phyloP scores from a whole-genome alignment of 2,888 invertebrate genomes.

The Cinara cedri region DNA sequence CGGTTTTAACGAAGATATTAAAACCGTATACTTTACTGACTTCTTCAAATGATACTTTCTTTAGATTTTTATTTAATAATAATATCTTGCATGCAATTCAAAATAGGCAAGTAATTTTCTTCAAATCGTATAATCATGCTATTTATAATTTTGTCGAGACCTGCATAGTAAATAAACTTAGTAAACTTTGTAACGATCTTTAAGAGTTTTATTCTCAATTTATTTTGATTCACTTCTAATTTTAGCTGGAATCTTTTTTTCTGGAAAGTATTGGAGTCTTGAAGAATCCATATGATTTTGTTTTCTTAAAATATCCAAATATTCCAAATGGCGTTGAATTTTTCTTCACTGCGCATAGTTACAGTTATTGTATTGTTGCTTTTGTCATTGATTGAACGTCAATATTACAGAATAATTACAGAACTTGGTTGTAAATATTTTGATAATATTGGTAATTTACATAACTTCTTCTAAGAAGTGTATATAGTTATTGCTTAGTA shows the following conservation, averaged over 20 bases:
- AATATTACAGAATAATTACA: background rate
- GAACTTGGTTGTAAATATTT: background rate
- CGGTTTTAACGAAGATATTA: background rate
- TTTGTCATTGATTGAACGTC: background rate
- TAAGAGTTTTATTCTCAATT: background rate
- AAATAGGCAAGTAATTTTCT: constrained; percentile 12
- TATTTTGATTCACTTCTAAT: constrained; percentile 10
- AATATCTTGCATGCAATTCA: constrained; percentile 12
- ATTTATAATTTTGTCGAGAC: constrained; percentile 17
- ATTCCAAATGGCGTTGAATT: background rate
- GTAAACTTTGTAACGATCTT: constrained; percentile 13
- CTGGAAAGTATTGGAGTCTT: background rate
- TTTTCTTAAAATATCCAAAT: background rate
- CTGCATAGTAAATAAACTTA: constrained; percentile 6
- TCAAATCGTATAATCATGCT: background rate
- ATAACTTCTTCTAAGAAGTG: background rate
- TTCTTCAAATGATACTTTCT: constrained; percentile 2
- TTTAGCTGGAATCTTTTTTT: too few relatives aligned
- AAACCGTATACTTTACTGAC: constrained; percentile 4
- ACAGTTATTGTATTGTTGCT: background rate
- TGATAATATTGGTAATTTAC: background rate
- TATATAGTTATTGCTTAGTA: too few relatives aligned
- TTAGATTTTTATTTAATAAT: constrained; percentile 9
- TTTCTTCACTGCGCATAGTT: background rate
- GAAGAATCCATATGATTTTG: background rate